Evolutionary conservation across 2,797 vertebrate species (phyloP).

Genomic region (Malurus leucopterus): DNA sequence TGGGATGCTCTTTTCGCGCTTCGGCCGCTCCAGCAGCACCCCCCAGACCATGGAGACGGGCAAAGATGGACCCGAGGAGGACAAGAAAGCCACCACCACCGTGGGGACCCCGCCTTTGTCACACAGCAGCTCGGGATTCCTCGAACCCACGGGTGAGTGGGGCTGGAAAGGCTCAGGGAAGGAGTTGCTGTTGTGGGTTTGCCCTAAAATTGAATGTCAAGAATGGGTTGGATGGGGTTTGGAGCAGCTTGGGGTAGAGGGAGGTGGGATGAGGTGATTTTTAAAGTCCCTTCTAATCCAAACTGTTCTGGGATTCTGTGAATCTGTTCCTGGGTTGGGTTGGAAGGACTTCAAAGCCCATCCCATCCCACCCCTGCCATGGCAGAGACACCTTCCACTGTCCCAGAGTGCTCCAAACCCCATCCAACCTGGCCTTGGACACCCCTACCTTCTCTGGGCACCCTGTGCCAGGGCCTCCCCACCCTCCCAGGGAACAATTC

Average conservation of each 20-base stretch:
- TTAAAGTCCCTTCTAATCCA: neutral
- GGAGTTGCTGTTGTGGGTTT: neutral
- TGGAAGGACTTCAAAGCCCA: neutral
- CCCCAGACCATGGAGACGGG: conserved; percentile 75
- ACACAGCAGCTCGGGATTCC: conserved; percentile 78
- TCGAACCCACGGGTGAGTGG: conserved; percentile 83
- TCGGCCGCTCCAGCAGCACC: conserved; percentile 85
- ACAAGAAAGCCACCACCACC: conserved; percentile 70
- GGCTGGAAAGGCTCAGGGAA: rapidly evolving
- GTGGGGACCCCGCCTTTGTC: conserved; percentile 54
- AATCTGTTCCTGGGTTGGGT: neutral
- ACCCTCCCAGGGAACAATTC: rapidly evolving
- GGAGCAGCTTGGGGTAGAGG: rapidly evolving
- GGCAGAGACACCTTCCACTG: neutral
- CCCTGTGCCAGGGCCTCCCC: neutral
- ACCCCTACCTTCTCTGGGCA: neutral
- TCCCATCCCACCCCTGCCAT: rapidly evolving
- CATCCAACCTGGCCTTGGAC: rapidly evolving
- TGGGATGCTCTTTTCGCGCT: conserved; percentile 93
- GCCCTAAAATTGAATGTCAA: no score
- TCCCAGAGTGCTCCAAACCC: neutral
- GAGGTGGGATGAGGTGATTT: neutral
- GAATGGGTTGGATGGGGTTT: neutral
- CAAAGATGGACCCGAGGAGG: conserved; percentile 76
- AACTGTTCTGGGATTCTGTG: neutral